Evolutionary conservation across 2,797 vertebrate species (phyloP).

Genomic region (Acanthurus lineatus): DNA sequence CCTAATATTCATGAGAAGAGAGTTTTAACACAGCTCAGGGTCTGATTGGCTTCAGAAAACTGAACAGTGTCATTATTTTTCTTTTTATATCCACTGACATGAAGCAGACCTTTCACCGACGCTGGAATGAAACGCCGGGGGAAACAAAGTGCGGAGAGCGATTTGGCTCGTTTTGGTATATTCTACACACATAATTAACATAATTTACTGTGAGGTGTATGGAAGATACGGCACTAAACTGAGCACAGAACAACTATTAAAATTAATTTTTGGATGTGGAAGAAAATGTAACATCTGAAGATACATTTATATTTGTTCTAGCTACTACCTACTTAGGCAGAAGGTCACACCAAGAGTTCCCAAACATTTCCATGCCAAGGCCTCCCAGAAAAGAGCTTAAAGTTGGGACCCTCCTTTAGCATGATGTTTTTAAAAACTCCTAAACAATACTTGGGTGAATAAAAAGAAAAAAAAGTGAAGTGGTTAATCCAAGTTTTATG

Average conservation of each 20-base stretch:
- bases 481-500: too few relatives aligned
- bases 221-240: neutral
- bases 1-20: slow-evolving; percentile 31
- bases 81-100: slow-evolving; percentile 42
- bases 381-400: too few relatives aligned
- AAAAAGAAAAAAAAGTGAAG: too few relatives aligned
- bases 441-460: too few relatives aligned
- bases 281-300: too few relatives aligned
- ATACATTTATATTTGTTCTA: neutral
- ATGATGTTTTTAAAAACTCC: too few relatives aligned
- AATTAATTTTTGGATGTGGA: too few relatives aligned
- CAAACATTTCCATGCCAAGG: too few relatives aligned
- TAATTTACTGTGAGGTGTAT: neutral
- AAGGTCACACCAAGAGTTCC: neutral
- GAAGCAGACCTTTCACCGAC: slow-evolving; percentile 48
- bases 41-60: slow-evolving; percentile 54
- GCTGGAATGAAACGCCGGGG: slow-evolving; percentile 27
- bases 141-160: slow-evolving; percentile 6
- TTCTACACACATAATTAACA: slow-evolving; percentile 16
- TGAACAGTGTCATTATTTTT: slow-evolving; percentile 19
- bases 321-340: neutral
- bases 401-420: too few relatives aligned
- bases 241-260: too few relatives aligned
- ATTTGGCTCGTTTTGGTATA: slow-evolving; percentile 14
- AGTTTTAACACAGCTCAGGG: slow-evolving; percentile 4